Conservation (phyloP, 2,797 vertebrate genomes). For the Oreochromis grahami region DNA sequence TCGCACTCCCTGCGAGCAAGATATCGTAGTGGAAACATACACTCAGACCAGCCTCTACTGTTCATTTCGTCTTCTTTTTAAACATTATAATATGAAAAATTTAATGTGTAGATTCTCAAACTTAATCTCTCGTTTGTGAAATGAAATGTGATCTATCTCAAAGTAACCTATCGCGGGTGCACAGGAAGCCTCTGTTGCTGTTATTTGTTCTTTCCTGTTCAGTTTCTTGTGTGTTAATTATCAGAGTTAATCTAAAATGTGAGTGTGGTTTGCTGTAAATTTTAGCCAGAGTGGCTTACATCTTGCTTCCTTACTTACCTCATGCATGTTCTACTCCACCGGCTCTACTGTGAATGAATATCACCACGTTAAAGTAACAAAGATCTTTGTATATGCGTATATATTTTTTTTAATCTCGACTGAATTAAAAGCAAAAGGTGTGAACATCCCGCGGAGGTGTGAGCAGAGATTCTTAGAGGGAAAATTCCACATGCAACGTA, state of each 20-base stretch:
- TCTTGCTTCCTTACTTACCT: not conserved
- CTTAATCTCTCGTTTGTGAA: slow-evolving; percentile 5
- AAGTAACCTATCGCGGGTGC: slow-evolving; percentile 14
- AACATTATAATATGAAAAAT: not conserved
- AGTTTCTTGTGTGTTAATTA: not conserved
- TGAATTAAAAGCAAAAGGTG: not conserved
- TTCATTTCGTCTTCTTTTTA: not conserved
- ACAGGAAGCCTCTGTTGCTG: not conserved
- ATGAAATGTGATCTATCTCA: not conserved
- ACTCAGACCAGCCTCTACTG: not conserved
- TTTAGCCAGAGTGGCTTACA: not conserved
- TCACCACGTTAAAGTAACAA: not conserved
- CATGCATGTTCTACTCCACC: not conserved
- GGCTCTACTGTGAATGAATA: not conserved
- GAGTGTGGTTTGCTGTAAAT: not conserved
- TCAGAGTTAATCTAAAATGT: not conserved
- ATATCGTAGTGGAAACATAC: not conserved
- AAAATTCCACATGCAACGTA: slow-evolving; percentile 6
- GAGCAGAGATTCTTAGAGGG: not conserved
- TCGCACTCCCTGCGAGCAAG: not conserved
- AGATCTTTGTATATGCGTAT: not conserved
- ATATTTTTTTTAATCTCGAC: not conserved
- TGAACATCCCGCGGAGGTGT: not conserved
- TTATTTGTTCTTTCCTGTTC: slow-evolving; percentile 32
- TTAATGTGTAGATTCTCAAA: slow-evolving; percentile 1